Conservation (phyloP, 2,797 vertebrate species). For the Discoglossus pictus region DNA sequence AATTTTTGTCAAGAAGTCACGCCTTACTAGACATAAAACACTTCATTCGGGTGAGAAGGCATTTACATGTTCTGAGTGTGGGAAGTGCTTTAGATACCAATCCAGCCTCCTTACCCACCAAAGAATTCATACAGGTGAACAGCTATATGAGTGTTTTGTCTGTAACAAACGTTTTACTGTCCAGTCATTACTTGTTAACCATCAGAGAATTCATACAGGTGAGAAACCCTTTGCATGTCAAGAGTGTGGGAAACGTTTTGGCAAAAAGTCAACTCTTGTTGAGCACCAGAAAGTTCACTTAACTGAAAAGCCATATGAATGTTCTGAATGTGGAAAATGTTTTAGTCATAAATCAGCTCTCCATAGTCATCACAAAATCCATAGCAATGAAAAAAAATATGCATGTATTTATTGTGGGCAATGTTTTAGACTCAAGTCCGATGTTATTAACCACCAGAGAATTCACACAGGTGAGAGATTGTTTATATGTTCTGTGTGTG, state of each 20-base stretch:
- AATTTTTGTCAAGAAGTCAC: conserved; percentile 17
- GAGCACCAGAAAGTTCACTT: no score
- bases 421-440: no score
- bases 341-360: no score
- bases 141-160: conserved; percentile 17
- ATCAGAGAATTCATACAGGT: conserved; percentile 32
- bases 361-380: no score
- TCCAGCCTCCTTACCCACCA: conserved; percentile 13
- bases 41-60: conserved; percentile 28
- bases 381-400: no score
- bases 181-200: conserved; percentile 10
- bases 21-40: conserved; percentile 16
- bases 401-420: no score
- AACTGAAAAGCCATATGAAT: no score
- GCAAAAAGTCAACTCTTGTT: no score
- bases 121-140: conserved; percentile 28
- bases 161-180: conserved; percentile 29
- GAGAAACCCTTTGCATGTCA: conserved; percentile 25
- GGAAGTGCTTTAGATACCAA: conserved; percentile 16
- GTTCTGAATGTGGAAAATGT: no score
- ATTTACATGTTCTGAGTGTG: conserved; percentile 11
- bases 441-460: no score
- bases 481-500: no score
- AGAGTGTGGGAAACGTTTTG: conserved; percentile 30
- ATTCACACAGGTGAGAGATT: no score